Evolutionary conservation across 1,140 invertebrate species (phyloP), one percentile per base, ranked within the genome.

Genomic region (Zaprionus nigranus): DNA sequence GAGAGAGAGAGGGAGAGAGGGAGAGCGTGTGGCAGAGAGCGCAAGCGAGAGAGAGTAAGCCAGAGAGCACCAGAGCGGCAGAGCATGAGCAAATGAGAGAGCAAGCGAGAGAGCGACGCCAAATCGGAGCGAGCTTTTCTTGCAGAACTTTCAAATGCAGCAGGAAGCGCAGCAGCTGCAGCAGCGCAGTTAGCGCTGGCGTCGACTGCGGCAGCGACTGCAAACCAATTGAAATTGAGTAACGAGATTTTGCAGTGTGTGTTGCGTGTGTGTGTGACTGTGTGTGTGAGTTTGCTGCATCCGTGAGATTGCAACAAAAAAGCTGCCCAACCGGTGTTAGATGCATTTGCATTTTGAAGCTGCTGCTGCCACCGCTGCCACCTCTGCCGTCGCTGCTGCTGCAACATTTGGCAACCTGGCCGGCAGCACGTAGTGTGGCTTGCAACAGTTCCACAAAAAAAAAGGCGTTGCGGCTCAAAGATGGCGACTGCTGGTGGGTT

Each of bases 171-270:
- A 71, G 82, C 83, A 75, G 72, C 38, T 3, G 26, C 36, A 60
- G 20, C 36, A 60, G 76, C 49, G 76, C 63, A 79, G 12, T 5
- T 20, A 24, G 17, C 70, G 36, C 53, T 34, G 26, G 24, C 43
- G 26, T 15, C 11, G 36, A 34, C 73, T 7, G 17, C 38, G 22
- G 28, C 62, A 43, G 67, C 57, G 57, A n/a, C 84, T 81, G 84
- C 75, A 82, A 61, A 78, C 84, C 83, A 87, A 87, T 87, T 87
- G 83, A 90, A 88, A 90, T 90, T 88, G 84, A 88, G 85, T 88
- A 88, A 90, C 85, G 70, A 88, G 85, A 83, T 78, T 84, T 83
- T 43, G 78, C n/a, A 49, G 40, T 49, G 7, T 40, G 34, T 68
- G 73, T 20, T 46, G 40, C 56, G 40, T 76, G 75, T 73, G 61